phyloP scores from a whole-genome alignment of 2,888 invertebrate genomes.

The Adelphocoris suturalis region DNA sequence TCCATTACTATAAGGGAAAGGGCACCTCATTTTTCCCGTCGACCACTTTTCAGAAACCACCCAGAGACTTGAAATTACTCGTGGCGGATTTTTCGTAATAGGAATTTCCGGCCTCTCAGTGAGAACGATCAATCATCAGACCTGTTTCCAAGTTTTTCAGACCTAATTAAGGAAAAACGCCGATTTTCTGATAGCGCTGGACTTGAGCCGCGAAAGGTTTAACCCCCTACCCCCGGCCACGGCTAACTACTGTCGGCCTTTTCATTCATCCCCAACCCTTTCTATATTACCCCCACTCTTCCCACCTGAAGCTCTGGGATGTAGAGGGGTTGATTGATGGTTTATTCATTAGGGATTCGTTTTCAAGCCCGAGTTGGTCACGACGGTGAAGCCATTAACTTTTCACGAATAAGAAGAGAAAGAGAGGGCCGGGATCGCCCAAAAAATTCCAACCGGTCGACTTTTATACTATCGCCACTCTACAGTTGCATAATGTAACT shows the following conservation, averaged over 20 bases:
- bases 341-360: constrained; percentile 63
- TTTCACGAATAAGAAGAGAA: constrained; percentile 43
- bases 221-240: background rate
- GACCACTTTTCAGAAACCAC: constrained; percentile 3
- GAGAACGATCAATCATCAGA: constrained; percentile 21
- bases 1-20: background rate
- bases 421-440: background rate
- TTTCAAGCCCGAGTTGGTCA: constrained; percentile 56
- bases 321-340: constrained; percentile 54
- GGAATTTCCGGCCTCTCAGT: background rate
- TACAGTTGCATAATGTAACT: constrained; percentile 23
- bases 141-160: constrained; percentile 28
- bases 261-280: background rate
- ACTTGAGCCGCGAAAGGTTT: constrained; percentile 8
- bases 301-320: background rate
- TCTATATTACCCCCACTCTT: constrained; percentile 4
- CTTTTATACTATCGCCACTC: constrained; percentile 22
- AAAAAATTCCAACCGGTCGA: constrained; percentile 10
- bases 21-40: background rate
- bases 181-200: constrained; percentile 23
- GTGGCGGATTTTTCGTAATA: constrained; percentile 29
- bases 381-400: constrained; percentile 43
- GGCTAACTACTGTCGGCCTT: background rate
- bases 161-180: constrained; percentile 31
- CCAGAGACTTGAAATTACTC: background rate